Conservation (phyloP, 2,888 invertebrate genomes). For the Heteromyza rotundicornis region DNA sequence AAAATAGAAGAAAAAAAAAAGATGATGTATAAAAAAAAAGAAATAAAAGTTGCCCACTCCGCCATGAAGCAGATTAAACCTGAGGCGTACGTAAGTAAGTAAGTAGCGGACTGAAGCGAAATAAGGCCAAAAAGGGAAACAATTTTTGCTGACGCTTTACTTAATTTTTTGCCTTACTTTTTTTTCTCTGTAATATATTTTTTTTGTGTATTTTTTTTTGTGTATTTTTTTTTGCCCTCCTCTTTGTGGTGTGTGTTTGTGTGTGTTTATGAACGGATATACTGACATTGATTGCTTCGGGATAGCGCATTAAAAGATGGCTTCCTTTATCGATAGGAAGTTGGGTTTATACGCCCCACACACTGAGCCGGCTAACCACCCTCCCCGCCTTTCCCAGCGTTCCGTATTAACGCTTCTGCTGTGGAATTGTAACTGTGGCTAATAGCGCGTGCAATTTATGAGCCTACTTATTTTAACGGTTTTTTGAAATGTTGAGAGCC, state of each 20-base stretch:
- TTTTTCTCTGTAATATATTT: too few species aligned
- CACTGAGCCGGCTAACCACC: neutral
- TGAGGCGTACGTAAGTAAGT: neutral
- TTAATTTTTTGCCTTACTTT: neutral
- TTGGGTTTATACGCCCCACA: neutral
- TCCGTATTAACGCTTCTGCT: slow-evolving; percentile 1
- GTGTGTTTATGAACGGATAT: too few species aligned
- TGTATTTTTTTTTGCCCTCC: too few species aligned
- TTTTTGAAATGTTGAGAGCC: slow-evolving; percentile 20
- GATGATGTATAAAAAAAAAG: neutral
- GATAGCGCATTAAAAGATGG: slow-evolving; percentile 20
- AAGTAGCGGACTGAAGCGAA: neutral
- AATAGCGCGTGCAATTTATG: slow-evolving; percentile 41
- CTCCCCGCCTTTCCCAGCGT: neutral
- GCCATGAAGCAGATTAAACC: slow-evolving; percentile 7
- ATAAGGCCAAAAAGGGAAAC: neutral
- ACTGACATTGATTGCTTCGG: slow-evolving; percentile 21
- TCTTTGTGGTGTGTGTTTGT: too few species aligned
- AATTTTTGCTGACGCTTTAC: slow-evolving; percentile 1
- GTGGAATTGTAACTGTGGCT: slow-evolving; percentile 16
- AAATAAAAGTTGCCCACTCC: neutral
- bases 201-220: too few species aligned
- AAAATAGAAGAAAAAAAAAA: neutral
- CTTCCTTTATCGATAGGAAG: slow-evolving; percentile 10
- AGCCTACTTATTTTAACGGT: slow-evolving; percentile 34